Percentiles rank a stretch among this genome's conserved stretches.
Conservation (phyloP, 2,888 invertebrate genomes). For the Trissolcus japonicus region DNA sequence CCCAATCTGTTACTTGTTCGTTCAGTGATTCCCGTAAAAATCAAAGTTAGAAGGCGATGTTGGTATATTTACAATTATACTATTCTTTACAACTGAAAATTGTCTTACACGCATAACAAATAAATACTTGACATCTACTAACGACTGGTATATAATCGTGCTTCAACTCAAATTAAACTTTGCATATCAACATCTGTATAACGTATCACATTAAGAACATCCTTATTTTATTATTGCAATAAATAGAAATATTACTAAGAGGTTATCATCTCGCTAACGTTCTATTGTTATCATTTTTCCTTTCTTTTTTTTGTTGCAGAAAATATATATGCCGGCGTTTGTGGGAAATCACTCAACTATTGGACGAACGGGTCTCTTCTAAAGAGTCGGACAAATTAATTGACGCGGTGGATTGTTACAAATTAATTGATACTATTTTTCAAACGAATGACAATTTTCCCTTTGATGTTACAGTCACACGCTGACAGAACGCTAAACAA, state of each 20-base stretch:
- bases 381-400: too few relatives aligned
- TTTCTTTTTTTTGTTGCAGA: background rate
- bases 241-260: constrained; percentile 43
- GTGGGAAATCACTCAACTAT: too few relatives aligned
- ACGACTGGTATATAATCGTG: constrained; percentile 44
- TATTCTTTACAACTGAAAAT: constrained; percentile 39
- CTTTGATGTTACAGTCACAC: constrained; percentile 1
- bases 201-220: constrained; percentile 57
- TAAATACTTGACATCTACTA: constrained; percentile 45
- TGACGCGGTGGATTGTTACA: too few relatives aligned
- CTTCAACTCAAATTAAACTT: constrained; percentile 55
- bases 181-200: constrained; percentile 44
- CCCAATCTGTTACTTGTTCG: background rate
- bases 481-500: constrained; percentile 16
- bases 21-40: constrained; percentile 32
- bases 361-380: too few relatives aligned
- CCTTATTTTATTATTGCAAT: constrained; percentile 43
- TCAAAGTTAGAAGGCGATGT: constrained; percentile 27
- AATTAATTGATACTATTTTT: too few relatives aligned
- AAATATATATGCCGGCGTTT: background rate
- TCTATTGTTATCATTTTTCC: background rate
- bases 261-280: constrained; percentile 6
- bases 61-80: constrained; percentile 51
- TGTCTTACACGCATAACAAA: constrained; percentile 47
- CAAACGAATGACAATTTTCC: background rate